These are phyloP conservation scores for Dasypolia templi DNA, from an alignment of 2,888 invertebrate species.

Conservation along the genomic window DNA sequence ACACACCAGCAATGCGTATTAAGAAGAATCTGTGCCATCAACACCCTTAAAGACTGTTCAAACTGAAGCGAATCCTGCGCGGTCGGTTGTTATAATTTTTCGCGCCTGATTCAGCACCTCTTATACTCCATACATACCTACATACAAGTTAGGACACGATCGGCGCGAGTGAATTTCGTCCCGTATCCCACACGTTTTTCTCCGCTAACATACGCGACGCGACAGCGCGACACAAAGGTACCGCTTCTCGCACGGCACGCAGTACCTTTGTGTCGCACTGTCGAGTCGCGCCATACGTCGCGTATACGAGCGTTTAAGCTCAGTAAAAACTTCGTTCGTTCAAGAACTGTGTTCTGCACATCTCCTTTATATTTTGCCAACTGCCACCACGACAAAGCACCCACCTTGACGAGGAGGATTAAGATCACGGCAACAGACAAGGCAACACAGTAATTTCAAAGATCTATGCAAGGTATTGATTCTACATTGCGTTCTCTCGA, in stretches of 20 bases:
- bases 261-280: too few species aligned
- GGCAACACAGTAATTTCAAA: too few species aligned
- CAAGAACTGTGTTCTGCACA: neutral
- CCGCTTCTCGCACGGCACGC: too few species aligned
- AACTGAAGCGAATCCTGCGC: neutral
- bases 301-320: too few species aligned
- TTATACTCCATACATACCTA: neutral
- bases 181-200: too few species aligned
- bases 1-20: slow-evolving; percentile 1
- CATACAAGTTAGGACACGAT: too few species aligned
- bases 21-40: neutral
- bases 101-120: neutral
- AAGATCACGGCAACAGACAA: too few species aligned
- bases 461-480: neutral
- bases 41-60: neutral
- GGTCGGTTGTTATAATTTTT: neutral
- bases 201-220: too few species aligned
- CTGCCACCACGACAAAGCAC: neutral
- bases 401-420: neutral
- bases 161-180: too few species aligned
- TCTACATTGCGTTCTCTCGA: neutral
- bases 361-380: neutral
- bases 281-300: too few species aligned
- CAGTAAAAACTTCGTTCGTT: neutral
- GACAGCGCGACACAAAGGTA: too few species aligned